phyloP scores from a whole-genome alignment of 2,113 vertebrate species.

The Herpailurus yagouaroundi region DNA sequence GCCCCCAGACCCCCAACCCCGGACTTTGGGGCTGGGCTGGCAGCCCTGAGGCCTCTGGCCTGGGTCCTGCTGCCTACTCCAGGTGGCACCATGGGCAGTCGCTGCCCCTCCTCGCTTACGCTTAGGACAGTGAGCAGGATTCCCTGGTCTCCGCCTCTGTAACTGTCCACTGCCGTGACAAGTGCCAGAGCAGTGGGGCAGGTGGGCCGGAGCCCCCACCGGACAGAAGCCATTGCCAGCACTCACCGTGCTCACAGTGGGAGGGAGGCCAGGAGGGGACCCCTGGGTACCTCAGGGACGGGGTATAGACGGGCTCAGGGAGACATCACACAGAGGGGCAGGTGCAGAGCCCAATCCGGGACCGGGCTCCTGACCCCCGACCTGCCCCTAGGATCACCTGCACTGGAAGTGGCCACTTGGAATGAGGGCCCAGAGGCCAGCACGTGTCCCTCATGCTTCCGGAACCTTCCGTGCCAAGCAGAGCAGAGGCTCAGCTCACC shows the following conservation, averaged over 20 bases:
- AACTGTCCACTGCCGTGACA: background rate
- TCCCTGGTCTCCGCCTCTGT: accelerated
- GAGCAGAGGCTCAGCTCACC: background rate
- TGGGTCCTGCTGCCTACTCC: accelerated
- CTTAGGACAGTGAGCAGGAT: background rate
- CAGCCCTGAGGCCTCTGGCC: background rate
- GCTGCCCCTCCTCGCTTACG: background rate
- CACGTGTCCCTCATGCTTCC: background rate
- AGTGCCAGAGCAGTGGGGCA: background rate
- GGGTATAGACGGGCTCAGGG: background rate
- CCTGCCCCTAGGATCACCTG: background rate
- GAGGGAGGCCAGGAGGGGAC: background rate
- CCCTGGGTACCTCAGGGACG: no score
- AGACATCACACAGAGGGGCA: background rate
- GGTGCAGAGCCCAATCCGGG: background rate
- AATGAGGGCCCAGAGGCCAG: background rate
- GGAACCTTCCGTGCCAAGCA: background rate
- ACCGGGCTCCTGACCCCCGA: background rate
- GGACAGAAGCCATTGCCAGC: no score
- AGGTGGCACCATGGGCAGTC: background rate
- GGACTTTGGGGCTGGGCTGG: background rate
- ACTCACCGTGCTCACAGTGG: background rate
- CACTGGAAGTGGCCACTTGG: background rate
- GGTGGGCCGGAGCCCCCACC: background rate
- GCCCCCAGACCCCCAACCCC: background rate